Percentiles rank a stretch among this genome's conserved stretches.
phyloP scores from a whole-genome alignment of 2,888 invertebrate species.

The Sthenelais limicola region DNA sequence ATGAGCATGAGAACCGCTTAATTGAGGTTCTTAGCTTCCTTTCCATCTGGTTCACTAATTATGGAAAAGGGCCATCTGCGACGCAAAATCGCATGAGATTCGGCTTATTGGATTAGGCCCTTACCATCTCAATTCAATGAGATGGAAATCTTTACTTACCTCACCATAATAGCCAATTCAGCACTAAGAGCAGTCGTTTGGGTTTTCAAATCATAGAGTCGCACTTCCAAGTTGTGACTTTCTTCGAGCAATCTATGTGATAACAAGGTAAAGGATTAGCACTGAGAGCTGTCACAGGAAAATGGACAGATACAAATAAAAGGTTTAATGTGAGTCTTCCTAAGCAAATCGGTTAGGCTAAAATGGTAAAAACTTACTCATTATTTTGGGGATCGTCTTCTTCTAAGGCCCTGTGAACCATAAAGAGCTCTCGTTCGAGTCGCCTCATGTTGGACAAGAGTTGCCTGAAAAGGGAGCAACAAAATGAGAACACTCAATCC shows the following conservation, averaged over 20 bases:
- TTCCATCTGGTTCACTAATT: no score
- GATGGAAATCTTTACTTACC: conserved; percentile 75
- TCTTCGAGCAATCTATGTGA: conserved; percentile 76
- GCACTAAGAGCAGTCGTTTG: conserved; percentile 89
- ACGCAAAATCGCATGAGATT: no score
- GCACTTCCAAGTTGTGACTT: conserved; percentile 76
- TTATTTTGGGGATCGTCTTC: conserved; percentile 73
- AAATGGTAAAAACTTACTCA: conserved; percentile 45
- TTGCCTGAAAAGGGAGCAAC: conserved; percentile 59
- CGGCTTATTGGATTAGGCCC: no score
- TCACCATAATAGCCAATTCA: conserved; percentile 95
- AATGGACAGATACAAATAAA: no score
- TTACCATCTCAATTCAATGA: no score
- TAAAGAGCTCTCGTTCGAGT: conserved; percentile 81
- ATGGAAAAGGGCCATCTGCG: no score
- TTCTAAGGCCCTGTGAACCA: conserved; percentile 85
- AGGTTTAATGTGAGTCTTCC: no score
- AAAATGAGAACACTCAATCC: not conserved
- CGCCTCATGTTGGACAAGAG: conserved; percentile 85
- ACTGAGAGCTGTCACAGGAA: no score
- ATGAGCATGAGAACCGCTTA: no score
- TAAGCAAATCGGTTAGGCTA: no score
- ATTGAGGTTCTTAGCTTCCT: no score
- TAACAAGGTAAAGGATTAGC: no score
- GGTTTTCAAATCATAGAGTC: conserved; percentile 92